phyloP scores from a whole-genome alignment of 2,888 invertebrate species.

The Ochropacha duplaris region DNA sequence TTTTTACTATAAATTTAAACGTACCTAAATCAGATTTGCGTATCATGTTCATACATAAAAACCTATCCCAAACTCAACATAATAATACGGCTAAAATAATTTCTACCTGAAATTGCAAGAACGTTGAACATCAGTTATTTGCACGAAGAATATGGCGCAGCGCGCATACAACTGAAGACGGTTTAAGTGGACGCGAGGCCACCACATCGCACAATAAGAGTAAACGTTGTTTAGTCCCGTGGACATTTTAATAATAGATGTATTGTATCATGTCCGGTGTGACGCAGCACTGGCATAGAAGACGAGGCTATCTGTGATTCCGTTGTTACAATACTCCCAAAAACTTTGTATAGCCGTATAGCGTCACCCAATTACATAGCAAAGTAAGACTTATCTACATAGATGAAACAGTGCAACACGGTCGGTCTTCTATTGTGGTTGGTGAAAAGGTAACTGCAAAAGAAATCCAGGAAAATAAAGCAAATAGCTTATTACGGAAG shows the following conservation, averaged over 20 bases:
- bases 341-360: constrained; percentile 10
- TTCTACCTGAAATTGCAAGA: not conserved
- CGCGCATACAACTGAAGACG: constrained; percentile 33
- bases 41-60: not conserved
- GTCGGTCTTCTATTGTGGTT: not conserved
- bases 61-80: not conserved
- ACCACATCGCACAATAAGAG: constrained; percentile 36
- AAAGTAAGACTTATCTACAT: not conserved
- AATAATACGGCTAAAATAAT: not conserved
- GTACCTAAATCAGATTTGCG: no score
- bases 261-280: constrained; percentile 44
- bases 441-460: no score
- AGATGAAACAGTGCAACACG: not conserved
- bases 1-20: no score
- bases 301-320: constrained; percentile 30
- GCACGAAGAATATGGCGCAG: not conserved
- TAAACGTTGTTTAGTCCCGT: constrained; percentile 36
- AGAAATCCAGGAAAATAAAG: no score
- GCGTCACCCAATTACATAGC: not conserved
- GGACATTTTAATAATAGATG: constrained; percentile 45
- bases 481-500: no score
- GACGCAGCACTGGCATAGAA: constrained; percentile 35
- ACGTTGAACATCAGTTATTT: not conserved
- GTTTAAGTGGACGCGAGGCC: constrained; percentile 53
- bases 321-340: not conserved